These are phyloP conservation scores for Halictus quadricinctus DNA, from an alignment of 2,888 invertebrate species.

Conservation along the genomic window DNA sequence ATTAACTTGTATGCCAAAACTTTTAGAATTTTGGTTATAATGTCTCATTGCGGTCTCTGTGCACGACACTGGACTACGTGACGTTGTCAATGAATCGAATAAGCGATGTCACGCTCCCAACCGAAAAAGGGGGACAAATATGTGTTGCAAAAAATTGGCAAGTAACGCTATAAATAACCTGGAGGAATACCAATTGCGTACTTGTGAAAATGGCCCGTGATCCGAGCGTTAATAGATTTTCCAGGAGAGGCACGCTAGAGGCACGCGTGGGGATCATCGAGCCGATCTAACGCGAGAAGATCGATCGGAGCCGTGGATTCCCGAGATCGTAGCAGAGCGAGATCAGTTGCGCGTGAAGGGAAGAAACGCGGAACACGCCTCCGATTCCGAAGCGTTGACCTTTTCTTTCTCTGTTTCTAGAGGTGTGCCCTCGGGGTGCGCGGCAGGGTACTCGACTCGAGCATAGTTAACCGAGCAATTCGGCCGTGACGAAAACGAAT, in stretches of 20 bases:
- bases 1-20: no score
- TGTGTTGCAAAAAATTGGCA: not conserved
- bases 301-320: slow-evolving; percentile 59
- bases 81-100: no score
- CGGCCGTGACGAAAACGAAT: slow-evolving; percentile 73
- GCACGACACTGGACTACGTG: no score
- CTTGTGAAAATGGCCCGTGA: not conserved
- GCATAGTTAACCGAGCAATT: slow-evolving; percentile 65
- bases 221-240: not conserved
- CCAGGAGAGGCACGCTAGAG: not conserved
- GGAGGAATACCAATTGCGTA: not conserved
- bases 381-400: slow-evolving; percentile 53
- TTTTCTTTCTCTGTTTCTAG: slow-evolving; percentile 33
- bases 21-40: no score
- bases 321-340: slow-evolving; percentile 62
- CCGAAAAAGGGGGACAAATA: no score
- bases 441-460: slow-evolving; percentile 2
- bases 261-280: slow-evolving; percentile 63
- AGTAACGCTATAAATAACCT: not conserved
- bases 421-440: not conserved
- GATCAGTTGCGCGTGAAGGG: slow-evolving; percentile 72
- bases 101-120: no score
- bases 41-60: no score
- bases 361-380: slow-evolving; percentile 68
- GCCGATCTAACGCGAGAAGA: slow-evolving; percentile 39